Conservation (phyloP, 2,888 invertebrate species). For the Dynastes hyllus region DNA sequence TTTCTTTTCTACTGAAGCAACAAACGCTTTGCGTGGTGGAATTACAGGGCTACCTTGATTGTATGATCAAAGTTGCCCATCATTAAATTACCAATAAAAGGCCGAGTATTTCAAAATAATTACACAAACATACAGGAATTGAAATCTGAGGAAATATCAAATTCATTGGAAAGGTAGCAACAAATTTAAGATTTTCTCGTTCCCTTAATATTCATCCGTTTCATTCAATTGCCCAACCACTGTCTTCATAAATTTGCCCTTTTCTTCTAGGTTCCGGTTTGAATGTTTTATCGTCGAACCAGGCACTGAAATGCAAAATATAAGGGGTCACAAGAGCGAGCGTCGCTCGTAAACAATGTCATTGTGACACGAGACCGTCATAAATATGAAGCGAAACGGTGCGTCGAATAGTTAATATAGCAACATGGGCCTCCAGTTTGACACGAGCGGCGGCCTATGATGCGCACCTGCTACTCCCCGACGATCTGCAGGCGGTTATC, state of each 20-base stretch:
- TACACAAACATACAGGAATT: too few relatives aligned
- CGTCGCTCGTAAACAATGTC: conserved; percentile 41
- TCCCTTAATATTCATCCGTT: conserved; percentile 8
- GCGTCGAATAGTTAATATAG: conserved; percentile 51
- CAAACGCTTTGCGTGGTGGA: too few relatives aligned
- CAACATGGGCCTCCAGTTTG: conserved; percentile 13
- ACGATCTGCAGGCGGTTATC: conserved; percentile 42
- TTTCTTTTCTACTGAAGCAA: too few relatives aligned
- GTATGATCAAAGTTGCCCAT: too few relatives aligned
- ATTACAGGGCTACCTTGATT: too few relatives aligned
- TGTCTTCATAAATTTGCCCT: conserved; percentile 24
- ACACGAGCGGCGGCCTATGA: conserved; percentile 19
- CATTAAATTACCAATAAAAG: too few relatives aligned
- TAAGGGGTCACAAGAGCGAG: conserved; percentile 37
- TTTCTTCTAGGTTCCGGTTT: conserved; percentile 9
- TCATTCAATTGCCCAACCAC: conserved; percentile 17
- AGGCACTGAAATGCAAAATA: conserved; percentile 36
- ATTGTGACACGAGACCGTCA: conserved; percentile 48
- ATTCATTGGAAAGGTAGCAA: too few relatives aligned
- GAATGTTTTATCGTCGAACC: conserved; percentile 32
- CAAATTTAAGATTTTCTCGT: too few relatives aligned
- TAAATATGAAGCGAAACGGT: conserved; percentile 50
- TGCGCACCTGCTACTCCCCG: conserved; percentile 34
- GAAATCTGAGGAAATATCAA: too few relatives aligned
- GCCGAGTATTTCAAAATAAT: too few relatives aligned